Conservation (phyloP, 2,888 invertebrate species). For the Drosophila stalkeri region DNA sequence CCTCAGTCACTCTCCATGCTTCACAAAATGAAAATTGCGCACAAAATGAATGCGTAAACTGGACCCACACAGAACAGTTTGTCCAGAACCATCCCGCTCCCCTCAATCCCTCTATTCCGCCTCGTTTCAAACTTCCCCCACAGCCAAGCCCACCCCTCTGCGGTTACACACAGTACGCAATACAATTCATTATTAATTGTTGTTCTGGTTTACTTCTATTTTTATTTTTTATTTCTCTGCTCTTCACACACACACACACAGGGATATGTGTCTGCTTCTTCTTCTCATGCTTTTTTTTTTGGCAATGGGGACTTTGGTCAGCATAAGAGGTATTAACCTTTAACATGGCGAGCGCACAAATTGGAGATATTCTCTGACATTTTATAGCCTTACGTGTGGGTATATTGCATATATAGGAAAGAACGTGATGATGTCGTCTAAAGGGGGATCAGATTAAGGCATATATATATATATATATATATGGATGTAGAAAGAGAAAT, state of each 20-base stretch:
- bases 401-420: neutral
- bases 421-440: neutral
- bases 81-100: neutral
- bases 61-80: slow-evolving; percentile 42
- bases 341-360: slow-evolving; percentile 45
- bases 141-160: slow-evolving; percentile 32
- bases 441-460: neutral
- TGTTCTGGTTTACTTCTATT: slow-evolving; percentile 63
- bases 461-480: too few relatives aligned
- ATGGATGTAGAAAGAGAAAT: too few relatives aligned
- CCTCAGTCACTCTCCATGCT: slow-evolving; percentile 6
- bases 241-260: neutral
- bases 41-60: slow-evolving; percentile 70
- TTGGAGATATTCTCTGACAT: slow-evolving; percentile 21
- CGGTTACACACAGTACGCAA: slow-evolving; percentile 76
- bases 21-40: slow-evolving; percentile 56
- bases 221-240: slow-evolving; percentile 12
- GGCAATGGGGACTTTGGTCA: slow-evolving; percentile 2
- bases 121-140: neutral
- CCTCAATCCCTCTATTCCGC: neutral
- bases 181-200: slow-evolving; percentile 82
- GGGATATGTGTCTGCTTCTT: neutral
- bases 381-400: slow-evolving; percentile 1
- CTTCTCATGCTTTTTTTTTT: slow-evolving; percentile 8
- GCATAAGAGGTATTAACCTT: slow-evolving; percentile 66